These are phyloP conservation scores for Hemithea aestivaria DNA, from an alignment of 2,888 invertebrate species.

Conservation along the genomic window DNA sequence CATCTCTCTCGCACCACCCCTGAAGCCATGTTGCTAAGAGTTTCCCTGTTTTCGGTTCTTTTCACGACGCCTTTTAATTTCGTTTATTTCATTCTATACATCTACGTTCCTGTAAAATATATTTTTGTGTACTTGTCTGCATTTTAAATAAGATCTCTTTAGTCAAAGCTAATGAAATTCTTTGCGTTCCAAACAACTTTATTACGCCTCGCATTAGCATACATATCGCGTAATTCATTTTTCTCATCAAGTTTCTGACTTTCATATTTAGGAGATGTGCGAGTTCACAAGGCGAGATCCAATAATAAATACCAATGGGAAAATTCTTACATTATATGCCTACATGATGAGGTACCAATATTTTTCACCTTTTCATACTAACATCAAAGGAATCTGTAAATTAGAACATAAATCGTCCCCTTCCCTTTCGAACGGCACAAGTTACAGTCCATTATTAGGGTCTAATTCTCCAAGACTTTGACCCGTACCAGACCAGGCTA, in stretches of 20 bases:
- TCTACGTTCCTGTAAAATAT: constrained; percentile 28
- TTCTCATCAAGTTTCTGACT: constrained; percentile 9
- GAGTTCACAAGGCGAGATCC: constrained; percentile 3
- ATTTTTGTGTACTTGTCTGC: constrained; percentile 24
- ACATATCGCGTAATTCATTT: constrained; percentile 16
- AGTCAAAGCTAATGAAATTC: constrained; percentile 20
- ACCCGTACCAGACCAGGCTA: too few relatives aligned
- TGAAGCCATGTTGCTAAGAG: constrained; percentile 71
- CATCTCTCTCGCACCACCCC: constrained; percentile 68
- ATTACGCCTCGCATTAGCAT: constrained; percentile 23
- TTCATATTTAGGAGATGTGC: too few relatives aligned
- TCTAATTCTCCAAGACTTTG: too few relatives aligned
- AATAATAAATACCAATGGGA: too few relatives aligned
- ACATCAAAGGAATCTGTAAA: too few relatives aligned
- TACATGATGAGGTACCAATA: too few relatives aligned
- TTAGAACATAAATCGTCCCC: too few relatives aligned
- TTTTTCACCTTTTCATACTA: too few relatives aligned
- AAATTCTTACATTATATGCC: background rate
- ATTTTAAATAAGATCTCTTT: constrained; percentile 21
- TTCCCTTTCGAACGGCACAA: too few relatives aligned
- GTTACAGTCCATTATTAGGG: too few relatives aligned
- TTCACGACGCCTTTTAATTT: constrained; percentile 70
- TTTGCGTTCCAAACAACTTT: constrained; percentile 19
- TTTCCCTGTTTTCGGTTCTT: constrained; percentile 74
- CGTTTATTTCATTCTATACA: constrained; percentile 60